phyloP scores from a whole-genome alignment of 2,888 invertebrate species.

The Caenorhabditis virilis region DNA sequence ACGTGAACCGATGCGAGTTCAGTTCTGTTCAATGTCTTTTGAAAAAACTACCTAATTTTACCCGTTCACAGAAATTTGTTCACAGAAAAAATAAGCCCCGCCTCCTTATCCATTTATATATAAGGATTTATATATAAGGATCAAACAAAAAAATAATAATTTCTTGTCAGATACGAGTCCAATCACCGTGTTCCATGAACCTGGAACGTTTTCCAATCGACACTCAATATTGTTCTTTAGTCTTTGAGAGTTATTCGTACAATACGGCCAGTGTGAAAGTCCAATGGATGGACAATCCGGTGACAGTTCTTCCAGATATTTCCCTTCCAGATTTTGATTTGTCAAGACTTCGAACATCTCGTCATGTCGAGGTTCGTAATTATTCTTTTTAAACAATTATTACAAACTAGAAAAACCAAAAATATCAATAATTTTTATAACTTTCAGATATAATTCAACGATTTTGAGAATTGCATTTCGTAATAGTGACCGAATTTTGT shows the following conservation, averaged over 20 bases:
- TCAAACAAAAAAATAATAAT: neutral
- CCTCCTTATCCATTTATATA: too few relatives aligned
- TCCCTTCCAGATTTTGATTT: constrained; percentile 58
- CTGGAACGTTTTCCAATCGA: constrained; percentile 64
- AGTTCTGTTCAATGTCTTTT: too few relatives aligned
- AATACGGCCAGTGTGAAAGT: constrained; percentile 65
- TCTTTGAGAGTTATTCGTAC: constrained; percentile 63
- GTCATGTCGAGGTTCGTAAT: constrained; percentile 54
- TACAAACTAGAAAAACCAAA: too few relatives aligned
- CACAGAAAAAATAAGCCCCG: too few relatives aligned
- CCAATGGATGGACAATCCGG: constrained; percentile 60
- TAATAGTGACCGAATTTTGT: too few relatives aligned
- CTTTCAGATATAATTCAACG: too few relatives aligned
- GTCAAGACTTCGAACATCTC: constrained; percentile 37
- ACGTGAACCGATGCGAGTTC: too few relatives aligned
- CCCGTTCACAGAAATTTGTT: too few relatives aligned
- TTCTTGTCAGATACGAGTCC: constrained; percentile 54
- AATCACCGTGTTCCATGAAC: constrained; percentile 63
- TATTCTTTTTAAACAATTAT: neutral
- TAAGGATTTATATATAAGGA: too few relatives aligned
- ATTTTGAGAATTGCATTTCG: too few relatives aligned
- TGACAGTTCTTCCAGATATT: constrained; percentile 55
- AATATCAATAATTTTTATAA: too few relatives aligned
- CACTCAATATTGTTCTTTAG: constrained; percentile 39
- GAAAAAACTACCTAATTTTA: too few relatives aligned